A percentile compares a stretch with the other conserved stretches of the same genome.
These are phyloP conservation scores for Reticulitermes speratus DNA, from an alignment of 1,140 invertebrate genomes.

Conservation along the genomic window DNA sequence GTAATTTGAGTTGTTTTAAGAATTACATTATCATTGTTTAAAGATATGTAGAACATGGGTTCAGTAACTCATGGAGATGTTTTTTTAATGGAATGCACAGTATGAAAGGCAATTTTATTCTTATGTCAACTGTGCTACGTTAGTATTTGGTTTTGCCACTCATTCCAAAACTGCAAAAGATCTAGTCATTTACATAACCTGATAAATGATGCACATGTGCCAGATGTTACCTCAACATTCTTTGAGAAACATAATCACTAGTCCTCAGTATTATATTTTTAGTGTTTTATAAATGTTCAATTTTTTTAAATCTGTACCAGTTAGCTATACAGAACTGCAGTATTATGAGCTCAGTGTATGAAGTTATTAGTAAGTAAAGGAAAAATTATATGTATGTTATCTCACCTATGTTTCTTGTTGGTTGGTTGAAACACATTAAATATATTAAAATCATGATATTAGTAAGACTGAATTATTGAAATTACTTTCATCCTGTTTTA, in stretches of 20 bases:
- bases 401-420: neutral
- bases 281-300: constrained; percentile 5
- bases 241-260: neutral
- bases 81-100: neutral
- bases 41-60: no score
- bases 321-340: neutral
- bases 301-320: neutral
- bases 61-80: neutral
- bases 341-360: constrained; percentile 10
- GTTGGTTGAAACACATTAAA: constrained; percentile 10
- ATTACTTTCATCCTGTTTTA: no score
- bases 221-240: neutral
- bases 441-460: neutral
- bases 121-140: neutral
- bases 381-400: constrained; percentile 12
- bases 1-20: no score
- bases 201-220: neutral
- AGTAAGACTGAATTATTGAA: neutral
- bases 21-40: no score
- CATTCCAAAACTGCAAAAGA: neutral
- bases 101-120: neutral
- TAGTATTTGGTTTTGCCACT: neutral
- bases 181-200: neutral
- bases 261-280: neutral
- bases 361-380: neutral